Evolutionary conservation across 2,797 vertebrate species (phyloP), one percentile per base, ranked within the genome.

Genomic region (Gymnocypris eckloni): DNA sequence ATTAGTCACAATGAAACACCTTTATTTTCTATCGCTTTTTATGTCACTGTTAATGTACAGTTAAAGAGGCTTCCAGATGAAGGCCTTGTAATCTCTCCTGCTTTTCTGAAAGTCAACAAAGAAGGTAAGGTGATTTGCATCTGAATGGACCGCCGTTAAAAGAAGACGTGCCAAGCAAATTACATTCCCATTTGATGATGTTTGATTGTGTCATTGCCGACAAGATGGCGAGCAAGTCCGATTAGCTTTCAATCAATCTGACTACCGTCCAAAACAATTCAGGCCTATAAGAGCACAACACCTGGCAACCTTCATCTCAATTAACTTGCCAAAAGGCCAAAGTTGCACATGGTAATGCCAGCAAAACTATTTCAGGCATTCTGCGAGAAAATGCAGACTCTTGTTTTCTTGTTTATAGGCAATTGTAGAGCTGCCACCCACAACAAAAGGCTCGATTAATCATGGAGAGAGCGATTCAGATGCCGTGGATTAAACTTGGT

Each of bases 361-460:
- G 41, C 37, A 28, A 80, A 85, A 83, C 80, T 22, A 48, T 82
- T 67, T 66, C 16, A 22, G 59, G 69, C 28, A 76, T 33, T 59
- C 33, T 8, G 1, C 7, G 13, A 79, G 54, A 82, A 81, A 88
- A 81, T 43, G 56, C 72, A 76, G 77, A 81, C 76, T 81, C 75
- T 76, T 69, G 37, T 70, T 84, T 87, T 88, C 67, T 78, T 75
- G 86, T 82, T 82, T 86, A 87, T 37, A 75, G 75, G 79, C 80
- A 86, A 79, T 67, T 78, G 86, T 56, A n/a, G 61, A 79, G 78
- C 81, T 86, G 81, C 70, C 78, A 86, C 59, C 28, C 4, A 12
- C 84, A 86, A 81, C 78, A 73, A 81, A 81, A 80, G 59, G 22
- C 69, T 75, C 28, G 54, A 86, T 75, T 86, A 73, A 86, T 86